phyloP scores from a whole-genome alignment of 2,113 vertebrate species.

The Ornithorhynchus anatinus region DNA sequence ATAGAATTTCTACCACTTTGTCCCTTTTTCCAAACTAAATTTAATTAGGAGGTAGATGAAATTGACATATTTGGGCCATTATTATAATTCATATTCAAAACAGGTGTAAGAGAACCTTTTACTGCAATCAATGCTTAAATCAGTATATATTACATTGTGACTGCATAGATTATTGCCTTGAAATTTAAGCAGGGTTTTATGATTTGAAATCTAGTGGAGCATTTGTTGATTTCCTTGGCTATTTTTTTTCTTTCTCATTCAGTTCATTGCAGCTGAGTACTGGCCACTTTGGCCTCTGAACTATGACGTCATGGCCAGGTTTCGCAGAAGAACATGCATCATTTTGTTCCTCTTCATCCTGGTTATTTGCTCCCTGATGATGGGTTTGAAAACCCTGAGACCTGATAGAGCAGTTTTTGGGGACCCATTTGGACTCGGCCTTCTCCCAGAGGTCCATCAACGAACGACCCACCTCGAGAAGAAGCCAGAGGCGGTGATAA shows the following conservation, averaged over 20 bases:
- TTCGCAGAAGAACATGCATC: constrained; percentile 87
- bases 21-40: neutral
- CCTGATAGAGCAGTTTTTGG: constrained; percentile 79
- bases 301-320: constrained; percentile 89
- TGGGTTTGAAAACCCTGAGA: constrained; percentile 84
- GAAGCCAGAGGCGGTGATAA: constrained; percentile 37
- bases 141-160: neutral
- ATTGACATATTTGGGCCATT: neutral
- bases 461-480: constrained; percentile 43
- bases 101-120: neutral
- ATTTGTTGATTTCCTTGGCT: neutral
- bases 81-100: neutral
- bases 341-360: constrained; percentile 80
- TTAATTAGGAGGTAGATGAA: neutral
- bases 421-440: constrained; percentile 73
- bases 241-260: constrained; percentile 63
- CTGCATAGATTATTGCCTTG: neutral
- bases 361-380: constrained; percentile 83
- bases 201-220: constrained; percentile 12
- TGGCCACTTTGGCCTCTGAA: constrained; percentile 62
- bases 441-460: constrained; percentile 71
- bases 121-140: neutral
- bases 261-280: constrained; percentile 57
- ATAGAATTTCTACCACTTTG: neutral
- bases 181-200: neutral